phyloP scores from a whole-genome alignment of 2,797 vertebrate species.

The Dendrocincla fuliginosa region DNA sequence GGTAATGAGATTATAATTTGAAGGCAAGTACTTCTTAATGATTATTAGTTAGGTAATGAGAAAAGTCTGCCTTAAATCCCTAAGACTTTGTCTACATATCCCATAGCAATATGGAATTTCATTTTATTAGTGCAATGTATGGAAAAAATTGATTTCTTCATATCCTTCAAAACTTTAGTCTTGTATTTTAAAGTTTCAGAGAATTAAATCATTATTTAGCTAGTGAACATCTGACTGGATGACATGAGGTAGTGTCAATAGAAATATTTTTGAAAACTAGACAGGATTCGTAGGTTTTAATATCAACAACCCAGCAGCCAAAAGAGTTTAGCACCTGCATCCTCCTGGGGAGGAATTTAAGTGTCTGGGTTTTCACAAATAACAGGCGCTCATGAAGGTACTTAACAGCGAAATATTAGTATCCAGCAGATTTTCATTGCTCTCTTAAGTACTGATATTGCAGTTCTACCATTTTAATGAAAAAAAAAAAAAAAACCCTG shows the following conservation, averaged over 20 bases:
- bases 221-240: neutral
- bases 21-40: neutral
- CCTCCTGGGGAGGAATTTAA: neutral
- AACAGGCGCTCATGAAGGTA: neutral
- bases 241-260: rapidly evolving
- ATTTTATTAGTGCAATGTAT: neutral
- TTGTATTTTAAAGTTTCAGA: neutral
- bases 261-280: neutral
- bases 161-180: neutral
- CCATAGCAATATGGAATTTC: neutral
- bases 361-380: neutral
- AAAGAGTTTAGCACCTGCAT: neutral
- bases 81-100: neutral
- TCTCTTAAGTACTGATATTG: neutral
- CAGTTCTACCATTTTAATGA: neutral
- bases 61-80: neutral
- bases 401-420: constrained; percentile 4
- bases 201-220: neutral
- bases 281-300: neutral
- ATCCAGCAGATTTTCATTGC: neutral
- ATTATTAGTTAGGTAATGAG: neutral
- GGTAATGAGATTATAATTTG: neutral
- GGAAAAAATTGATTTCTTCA: neutral
- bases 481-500: no score
- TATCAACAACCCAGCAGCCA: neutral